Conservation (phyloP, 2,888 invertebrate species). For the Sylvicola cinctus region DNA sequence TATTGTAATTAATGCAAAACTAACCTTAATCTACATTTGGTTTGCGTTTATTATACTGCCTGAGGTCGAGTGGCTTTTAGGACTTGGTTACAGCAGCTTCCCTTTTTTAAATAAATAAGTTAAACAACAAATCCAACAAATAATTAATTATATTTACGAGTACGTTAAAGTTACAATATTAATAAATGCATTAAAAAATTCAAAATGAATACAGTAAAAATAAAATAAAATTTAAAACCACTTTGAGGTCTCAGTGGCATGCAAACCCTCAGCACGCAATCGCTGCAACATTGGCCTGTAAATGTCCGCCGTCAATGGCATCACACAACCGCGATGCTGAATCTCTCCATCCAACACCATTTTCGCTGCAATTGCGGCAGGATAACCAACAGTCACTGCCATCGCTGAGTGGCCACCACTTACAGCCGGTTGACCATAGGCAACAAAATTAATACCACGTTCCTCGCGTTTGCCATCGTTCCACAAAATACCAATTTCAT, state of each 20-base stretch:
- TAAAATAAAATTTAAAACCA: constrained; percentile 14
- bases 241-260: constrained; percentile 42
- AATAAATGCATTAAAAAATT: no score
- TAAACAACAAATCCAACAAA: no score
- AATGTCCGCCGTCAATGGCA: constrained; percentile 81
- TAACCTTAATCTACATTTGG: no score
- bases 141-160: no score
- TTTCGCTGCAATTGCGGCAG: constrained; percentile 87
- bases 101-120: no score
- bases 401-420: constrained; percentile 75
- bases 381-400: constrained; percentile 85
- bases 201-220: no score
- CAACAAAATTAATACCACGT: constrained; percentile 69
- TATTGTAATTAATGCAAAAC: no score
- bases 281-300: constrained; percentile 82
- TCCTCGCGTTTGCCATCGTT: constrained; percentile 66
- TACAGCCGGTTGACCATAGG: constrained; percentile 51
- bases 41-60: no score
- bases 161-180: no score
- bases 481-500: constrained; percentile 85
- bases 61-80: no score
- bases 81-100: no score
- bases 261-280: constrained; percentile 66
- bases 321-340: constrained; percentile 78
- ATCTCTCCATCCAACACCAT: constrained; percentile 98